Percentiles rank a stretch among this genome's conserved stretches.
Evolutionary conservation across 2,888 invertebrate species (phyloP).

Genomic region (Zootermopsis nevadensis): DNA sequence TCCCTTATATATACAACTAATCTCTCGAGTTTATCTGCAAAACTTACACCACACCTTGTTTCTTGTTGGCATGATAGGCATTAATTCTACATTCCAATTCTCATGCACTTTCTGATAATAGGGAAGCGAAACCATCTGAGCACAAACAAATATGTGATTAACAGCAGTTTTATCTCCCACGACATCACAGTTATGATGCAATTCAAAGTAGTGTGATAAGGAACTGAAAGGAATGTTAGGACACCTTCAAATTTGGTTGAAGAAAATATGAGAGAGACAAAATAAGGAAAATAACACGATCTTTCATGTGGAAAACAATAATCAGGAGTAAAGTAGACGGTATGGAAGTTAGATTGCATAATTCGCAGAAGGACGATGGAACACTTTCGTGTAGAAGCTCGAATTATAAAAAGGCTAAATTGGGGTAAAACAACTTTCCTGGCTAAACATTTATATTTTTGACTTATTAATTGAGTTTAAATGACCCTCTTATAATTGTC

Average conservation of each 20-base stretch:
- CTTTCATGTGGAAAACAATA: background rate
- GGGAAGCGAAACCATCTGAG: background rate
- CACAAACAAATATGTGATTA: background rate
- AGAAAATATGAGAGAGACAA: background rate
- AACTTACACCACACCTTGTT: background rate
- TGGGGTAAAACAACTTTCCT: too few species aligned
- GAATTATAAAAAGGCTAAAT: too few species aligned
- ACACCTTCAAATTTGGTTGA: background rate
- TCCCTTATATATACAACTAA: constrained; percentile 5
- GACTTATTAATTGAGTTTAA: too few species aligned
- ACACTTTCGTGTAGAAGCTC: too few species aligned
- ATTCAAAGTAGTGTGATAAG: background rate
- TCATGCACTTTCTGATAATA: background rate
- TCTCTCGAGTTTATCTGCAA: background rate
- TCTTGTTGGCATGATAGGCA: constrained; percentile 10
- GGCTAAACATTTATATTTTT: too few species aligned
- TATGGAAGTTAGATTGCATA: background rate
- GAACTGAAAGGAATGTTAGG: constrained; percentile 11
- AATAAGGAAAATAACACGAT: background rate
- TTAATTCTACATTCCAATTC: constrained; percentile 16
- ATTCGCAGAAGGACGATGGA: background rate
- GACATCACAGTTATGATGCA: background rate
- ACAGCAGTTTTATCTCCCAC: background rate
- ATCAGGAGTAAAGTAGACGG: background rate
- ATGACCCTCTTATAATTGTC: too few species aligned